A percentile compares a stretch with the other conserved stretches of the same genome.
phyloP scores from a whole-genome alignment of 92 coral and sea anemone species.

The Anthopleura xanthogrammica region DNA sequence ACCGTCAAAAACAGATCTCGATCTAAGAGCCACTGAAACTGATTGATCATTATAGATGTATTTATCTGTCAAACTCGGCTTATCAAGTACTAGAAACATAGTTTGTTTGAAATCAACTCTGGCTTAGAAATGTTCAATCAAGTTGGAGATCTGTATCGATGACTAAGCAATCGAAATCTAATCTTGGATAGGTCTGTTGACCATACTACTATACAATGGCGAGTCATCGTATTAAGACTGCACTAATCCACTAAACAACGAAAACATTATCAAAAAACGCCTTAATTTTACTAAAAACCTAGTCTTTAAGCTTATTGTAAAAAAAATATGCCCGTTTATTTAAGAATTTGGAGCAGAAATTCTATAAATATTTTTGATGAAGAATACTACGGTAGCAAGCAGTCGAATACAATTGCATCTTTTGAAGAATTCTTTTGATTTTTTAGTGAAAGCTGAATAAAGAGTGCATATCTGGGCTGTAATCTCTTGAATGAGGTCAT shows the following conservation, averaged over 20 bases:
- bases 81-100: neutral
- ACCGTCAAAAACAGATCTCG: neutral
- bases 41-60: neutral
- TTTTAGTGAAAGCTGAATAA: neutral
- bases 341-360: neutral
- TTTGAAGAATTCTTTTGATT: neutral
- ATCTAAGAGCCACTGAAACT: neutral
- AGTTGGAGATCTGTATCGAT: neutral
- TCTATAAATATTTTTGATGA: no score
- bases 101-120: conserved; percentile 8
- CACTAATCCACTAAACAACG: neutral
- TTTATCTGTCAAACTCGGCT: neutral
- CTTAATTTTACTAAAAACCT: neutral
- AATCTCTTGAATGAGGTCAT: neutral
- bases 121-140: neutral
- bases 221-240: neutral
- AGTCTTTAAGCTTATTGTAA: neutral
- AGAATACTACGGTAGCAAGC: no score
- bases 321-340: neutral
- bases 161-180: neutral
- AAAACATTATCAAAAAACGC: neutral
- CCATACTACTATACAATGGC: neutral
- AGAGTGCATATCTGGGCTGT: neutral
- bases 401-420: no score
- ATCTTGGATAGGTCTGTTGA: neutral